Evolutionary conservation across 1,140 invertebrate genomes (phyloP), one percentile per base, ranked within the genome.

Genomic region (Pogonus chalceus): DNA sequence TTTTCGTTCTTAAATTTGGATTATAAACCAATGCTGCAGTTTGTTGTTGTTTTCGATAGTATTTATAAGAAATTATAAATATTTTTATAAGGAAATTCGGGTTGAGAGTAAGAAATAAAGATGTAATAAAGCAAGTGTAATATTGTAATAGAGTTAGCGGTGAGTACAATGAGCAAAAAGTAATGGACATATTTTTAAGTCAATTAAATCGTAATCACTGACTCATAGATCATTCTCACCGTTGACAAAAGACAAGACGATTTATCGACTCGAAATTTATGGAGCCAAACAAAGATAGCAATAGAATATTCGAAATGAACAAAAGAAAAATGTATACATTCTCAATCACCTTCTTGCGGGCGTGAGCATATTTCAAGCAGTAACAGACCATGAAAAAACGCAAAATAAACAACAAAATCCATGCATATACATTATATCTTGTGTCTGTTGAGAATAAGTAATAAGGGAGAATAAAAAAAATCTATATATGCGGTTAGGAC

Each of bases 121-220:
- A n/a, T n/a, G n/a, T n/a, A n/a, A n/a, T n/a, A n/a, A n/a, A n/a
- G n/a, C n/a, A n/a, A n/a, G n/a, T n/a, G n/a, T n/a, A n/a, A n/a
- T n/a, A n/a, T n/a, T n/a, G n/a, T n/a, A n/a, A n/a, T n/a, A n/a
- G n/a, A n/a, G n/a, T n/a, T n/a, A n/a, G n/a, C n/a, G n/a, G n/a
- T n/a, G n/a, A n/a, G n/a, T n/a, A n/a, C n/a, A 31, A 31, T 31
- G 18, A 43, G 37, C 37, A 43, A 43, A 43, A 43, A 43, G 9
- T 43, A 43, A 43, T 43, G 37, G 37, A 43, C 37, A 43, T 43
- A 43, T 43, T 43, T 43, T 43, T 43, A 43, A 43, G 37, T 43
- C 37, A 43, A 43, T 43, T 43, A 43, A 43, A 43, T 43, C 37
- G 37, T 43, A 43, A 43, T 43, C 37, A 43, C 18, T 9, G 37